Evolutionary conservation across 2,113 vertebrate species (phyloP), one percentile per base, ranked within the genome.

Genomic region (Tychaedon coryphoeus): DNA sequence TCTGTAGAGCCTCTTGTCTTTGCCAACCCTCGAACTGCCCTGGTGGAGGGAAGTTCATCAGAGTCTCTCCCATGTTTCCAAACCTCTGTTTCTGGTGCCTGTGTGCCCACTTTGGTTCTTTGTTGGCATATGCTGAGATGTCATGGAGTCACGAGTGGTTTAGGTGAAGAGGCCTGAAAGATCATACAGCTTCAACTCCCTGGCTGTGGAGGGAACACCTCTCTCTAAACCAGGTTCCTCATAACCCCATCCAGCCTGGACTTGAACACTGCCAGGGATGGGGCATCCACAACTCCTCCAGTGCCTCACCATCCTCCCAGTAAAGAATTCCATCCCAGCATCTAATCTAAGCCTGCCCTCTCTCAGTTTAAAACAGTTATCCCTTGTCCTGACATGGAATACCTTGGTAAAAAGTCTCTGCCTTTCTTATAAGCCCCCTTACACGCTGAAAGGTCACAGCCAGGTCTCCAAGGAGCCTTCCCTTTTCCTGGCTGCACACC

Each of bases 81-180:
- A 58, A 54, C 23, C 29, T 17, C 58, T 62, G 29, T 60, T 72
- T 65, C 67, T 36, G 26, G 7, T 65, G 58, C 36, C 19, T n/a
- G 1, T 2, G 1, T 36, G 56, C 17, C 10, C 17, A 10, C 6
- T 71, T 47, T 4, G 24, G 12, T 14, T 42, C 69, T 45, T 33
- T 64, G 6, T 19, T 36, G 54, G 43, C 3, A 1, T 4, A 7
- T 45, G 31, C n/a, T 69, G 34, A 0, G 1, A 14, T 3, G 0
- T 40, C 8, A 26, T 2, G 28, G 43, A 67, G 23, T 58, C 3
- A 2, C 24, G 3, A 62, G 26, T 18, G 25, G 20, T 56, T 72
- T 47, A 83, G 43, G 13, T 53, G 23, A 94, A 73, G 24, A 26
- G 18, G 42, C 20, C 31, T 54, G 50, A 42, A 36, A 66, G 12